Conservation (phyloP, 2,888 invertebrate genomes). For the Brachyptera putata region DNA sequence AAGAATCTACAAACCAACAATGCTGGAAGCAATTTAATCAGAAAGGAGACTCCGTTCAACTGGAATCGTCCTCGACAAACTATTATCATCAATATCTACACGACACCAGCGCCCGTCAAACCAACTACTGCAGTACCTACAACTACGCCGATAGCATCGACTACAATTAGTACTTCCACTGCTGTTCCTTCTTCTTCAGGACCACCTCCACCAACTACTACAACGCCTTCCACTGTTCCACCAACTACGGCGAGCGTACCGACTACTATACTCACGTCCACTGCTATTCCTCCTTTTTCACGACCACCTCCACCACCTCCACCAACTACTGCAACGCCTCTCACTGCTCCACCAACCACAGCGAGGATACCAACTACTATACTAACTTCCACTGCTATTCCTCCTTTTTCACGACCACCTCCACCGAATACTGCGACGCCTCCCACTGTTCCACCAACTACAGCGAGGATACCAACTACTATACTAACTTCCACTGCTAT, state of each 20-base stretch:
- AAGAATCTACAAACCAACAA: not conserved
- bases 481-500: not conserved
- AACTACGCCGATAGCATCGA: not conserved
- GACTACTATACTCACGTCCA: no score
- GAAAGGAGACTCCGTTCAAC: not conserved
- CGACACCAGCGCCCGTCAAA: not conserved
- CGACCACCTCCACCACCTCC: no score
- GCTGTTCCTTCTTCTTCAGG: not conserved
- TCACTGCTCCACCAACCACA: no score
- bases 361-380: no score
- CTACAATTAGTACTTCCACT: not conserved
- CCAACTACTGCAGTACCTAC: no score
- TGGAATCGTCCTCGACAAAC: not conserved
- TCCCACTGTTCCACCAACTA: no score
- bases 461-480: not conserved
- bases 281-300: no score
- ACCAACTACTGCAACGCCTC: no score
- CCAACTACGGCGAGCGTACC: not conserved
- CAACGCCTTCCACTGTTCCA: not conserved
- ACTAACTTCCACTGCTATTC: no score
- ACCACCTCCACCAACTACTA: no score
- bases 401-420: no score
- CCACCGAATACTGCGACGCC: no score
- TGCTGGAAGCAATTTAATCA: not conserved
- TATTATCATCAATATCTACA: not conserved